Conservation (phyloP, 1,140 invertebrate genomes). For the Atopsyche davidsoni region DNA sequence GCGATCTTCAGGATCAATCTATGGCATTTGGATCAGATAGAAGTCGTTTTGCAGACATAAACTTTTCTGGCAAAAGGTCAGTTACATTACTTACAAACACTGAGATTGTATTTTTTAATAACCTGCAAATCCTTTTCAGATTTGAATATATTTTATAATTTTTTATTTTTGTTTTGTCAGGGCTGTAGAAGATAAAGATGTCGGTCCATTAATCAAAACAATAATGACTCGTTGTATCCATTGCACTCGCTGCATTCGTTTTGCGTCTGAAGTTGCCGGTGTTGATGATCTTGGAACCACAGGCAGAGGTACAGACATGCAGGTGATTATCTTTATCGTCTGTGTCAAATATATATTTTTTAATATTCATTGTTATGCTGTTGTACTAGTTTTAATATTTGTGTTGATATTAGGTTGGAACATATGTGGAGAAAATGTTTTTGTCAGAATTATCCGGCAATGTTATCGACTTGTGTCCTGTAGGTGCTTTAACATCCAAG, state of each 20-base stretch:
- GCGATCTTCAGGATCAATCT: slow-evolving; percentile 96
- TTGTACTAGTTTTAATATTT: background rate
- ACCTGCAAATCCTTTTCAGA: slow-evolving; percentile 1
- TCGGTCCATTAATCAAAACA: slow-evolving; percentile 96
- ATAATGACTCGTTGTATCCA: slow-evolving; percentile 99
- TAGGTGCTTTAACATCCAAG: slow-evolving; percentile 96
- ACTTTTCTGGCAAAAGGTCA: slow-evolving; percentile 87
- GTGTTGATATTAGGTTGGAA: slow-evolving; percentile 70
- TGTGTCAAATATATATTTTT: background rate
- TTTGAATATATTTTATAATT: slow-evolving; percentile 2
- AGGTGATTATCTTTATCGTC: slow-evolving; percentile 42
- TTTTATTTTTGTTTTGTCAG: slow-evolving; percentile 43
- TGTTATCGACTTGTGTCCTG: slow-evolving; percentile 97
- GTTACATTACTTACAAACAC: no score
- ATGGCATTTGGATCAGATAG: slow-evolving; percentile 99
- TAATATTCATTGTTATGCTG: background rate
- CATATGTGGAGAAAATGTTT: slow-evolving; percentile 98
- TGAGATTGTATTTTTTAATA: no score
- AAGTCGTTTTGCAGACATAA: slow-evolving; percentile 89
- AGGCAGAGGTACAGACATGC: slow-evolving; percentile 92
- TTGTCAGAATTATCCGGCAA: slow-evolving; percentile 97
- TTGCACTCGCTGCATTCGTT: slow-evolving; percentile 96
- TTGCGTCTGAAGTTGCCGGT: slow-evolving; percentile 95
- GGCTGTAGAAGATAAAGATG: slow-evolving; percentile 98
- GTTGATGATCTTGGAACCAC: slow-evolving; percentile 97